Evolutionary conservation across 1,140 invertebrate genomes (phyloP).

Genomic region (Lepidurus couesii): DNA sequence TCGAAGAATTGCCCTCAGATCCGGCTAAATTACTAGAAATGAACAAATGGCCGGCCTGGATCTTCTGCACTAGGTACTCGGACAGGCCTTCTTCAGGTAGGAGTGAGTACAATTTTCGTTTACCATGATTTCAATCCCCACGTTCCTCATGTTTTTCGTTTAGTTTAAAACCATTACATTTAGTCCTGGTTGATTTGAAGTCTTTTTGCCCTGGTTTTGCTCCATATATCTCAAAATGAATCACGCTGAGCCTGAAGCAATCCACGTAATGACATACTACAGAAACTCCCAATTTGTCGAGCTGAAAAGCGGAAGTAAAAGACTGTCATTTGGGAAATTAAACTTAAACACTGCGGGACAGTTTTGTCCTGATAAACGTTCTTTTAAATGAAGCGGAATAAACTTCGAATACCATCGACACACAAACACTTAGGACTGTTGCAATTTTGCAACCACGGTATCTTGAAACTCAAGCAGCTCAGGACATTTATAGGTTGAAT

Average conservation of each 20-base stretch:
- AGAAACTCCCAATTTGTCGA: too few relatives aligned
- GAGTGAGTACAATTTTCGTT: conserved; percentile 38
- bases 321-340: too few relatives aligned
- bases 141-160: neutral
- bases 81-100: conserved; percentile 92
- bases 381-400: too few relatives aligned
- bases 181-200: too few relatives aligned
- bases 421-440: too few relatives aligned
- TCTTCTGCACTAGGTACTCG: conserved; percentile 94
- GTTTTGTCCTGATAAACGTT: too few relatives aligned
- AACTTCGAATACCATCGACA: too few relatives aligned
- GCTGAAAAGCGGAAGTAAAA: too few relatives aligned
- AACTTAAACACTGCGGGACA: too few relatives aligned
- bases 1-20: conserved; percentile 29
- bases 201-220: neutral
- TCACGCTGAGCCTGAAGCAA: too few relatives aligned
- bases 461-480: neutral
- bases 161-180: too few relatives aligned
- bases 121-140: neutral
- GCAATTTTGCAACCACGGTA: neutral
- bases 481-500: neutral
- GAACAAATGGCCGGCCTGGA: conserved; percentile 79
- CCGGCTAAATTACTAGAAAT: conserved; percentile 32
- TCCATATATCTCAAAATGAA: neutral
- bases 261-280: too few relatives aligned